Evolutionary conservation across 2,888 invertebrate genomes (phyloP).

Genomic region (Andrena dorsata): DNA sequence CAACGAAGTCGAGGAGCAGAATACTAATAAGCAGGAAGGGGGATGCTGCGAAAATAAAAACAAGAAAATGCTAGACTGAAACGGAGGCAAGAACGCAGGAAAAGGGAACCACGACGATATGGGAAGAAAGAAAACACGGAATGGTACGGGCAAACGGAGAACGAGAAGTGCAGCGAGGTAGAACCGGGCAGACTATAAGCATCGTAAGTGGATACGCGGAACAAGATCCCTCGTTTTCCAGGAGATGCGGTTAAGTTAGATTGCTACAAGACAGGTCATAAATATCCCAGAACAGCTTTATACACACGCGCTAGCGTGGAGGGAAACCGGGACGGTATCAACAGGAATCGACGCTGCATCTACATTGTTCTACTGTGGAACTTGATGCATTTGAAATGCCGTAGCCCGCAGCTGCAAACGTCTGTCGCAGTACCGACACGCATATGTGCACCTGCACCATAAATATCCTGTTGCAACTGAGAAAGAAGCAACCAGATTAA

Average conservation of each 20-base stretch:
- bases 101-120: neutral
- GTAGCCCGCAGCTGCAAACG: constrained; percentile 30
- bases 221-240: constrained; percentile 49
- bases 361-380: neutral
- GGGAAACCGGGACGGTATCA: constrained; percentile 27
- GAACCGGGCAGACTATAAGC: neutral
- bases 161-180: neutral
- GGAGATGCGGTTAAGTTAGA: constrained; percentile 69
- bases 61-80: neutral
- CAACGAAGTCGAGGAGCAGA: neutral
- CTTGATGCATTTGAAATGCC: constrained; percentile 29
- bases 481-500: neutral
- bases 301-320: neutral
- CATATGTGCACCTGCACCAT: neutral
- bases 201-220: constrained; percentile 19
- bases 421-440: constrained; percentile 12
- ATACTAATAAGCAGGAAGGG: neutral
- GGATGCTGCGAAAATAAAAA: neutral
- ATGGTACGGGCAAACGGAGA: neutral
- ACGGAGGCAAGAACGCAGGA: neutral
- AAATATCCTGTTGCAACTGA: neutral
- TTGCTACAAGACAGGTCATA: constrained; percentile 75
- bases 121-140: neutral
- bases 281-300: constrained; percentile 64
- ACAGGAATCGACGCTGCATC: constrained; percentile 37